phyloP scores from a whole-genome alignment of 2,888 invertebrate species.

The Megalurothrips usitatus region DNA sequence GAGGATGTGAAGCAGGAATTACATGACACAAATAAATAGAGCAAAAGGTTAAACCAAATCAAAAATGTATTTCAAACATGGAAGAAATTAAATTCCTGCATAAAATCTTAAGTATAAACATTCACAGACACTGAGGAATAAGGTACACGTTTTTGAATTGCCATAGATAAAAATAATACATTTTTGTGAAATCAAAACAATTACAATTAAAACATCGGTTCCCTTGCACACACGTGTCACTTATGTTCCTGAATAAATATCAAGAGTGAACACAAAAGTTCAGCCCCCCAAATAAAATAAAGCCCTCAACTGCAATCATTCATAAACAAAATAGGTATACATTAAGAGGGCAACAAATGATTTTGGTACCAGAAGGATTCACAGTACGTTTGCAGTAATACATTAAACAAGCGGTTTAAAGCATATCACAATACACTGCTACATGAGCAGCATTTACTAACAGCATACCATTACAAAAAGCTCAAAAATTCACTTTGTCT shows the following conservation, averaged over 20 bases:
- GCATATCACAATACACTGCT: constrained; percentile 21
- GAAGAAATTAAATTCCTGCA: constrained; percentile 3
- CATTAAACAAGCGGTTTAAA: not conserved
- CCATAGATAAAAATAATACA: constrained; percentile 14
- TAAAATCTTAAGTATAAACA: constrained; percentile 16
- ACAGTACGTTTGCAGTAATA: not conserved
- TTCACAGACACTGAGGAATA: not conserved
- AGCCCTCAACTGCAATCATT: no score
- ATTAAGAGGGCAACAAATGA: not conserved
- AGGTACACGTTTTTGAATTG: not conserved
- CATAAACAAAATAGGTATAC: not conserved
- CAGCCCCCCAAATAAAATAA: not conserved
- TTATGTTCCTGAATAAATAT: not conserved
- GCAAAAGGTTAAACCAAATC: not conserved
- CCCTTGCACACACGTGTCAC: not conserved
- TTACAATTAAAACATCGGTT: not conserved
- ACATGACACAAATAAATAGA: constrained; percentile 3
- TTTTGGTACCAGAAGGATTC: constrained; percentile 17
- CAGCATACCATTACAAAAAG: not conserved
- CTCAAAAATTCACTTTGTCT: not conserved
- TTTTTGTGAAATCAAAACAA: not conserved
- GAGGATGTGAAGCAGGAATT: not conserved
- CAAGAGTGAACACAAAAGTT: not conserved
- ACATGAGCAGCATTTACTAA: constrained; percentile 7
- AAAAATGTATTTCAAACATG: constrained; percentile 1